phyloP scores from a whole-genome alignment of 2,888 invertebrate genomes.

The Drymonia ruficornis region DNA sequence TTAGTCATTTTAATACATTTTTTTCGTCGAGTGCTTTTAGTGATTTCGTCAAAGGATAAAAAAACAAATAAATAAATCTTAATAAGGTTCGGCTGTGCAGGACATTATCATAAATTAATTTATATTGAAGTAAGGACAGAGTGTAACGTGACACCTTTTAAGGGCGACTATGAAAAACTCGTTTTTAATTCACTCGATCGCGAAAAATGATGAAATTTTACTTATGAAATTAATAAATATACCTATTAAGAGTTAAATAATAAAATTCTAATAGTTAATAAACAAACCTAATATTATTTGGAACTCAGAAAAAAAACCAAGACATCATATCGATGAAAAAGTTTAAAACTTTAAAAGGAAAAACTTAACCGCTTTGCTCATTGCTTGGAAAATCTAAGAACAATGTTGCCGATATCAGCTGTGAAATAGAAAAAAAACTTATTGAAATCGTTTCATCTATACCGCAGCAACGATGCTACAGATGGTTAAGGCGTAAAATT shows the following conservation, averaged over 20 bases:
- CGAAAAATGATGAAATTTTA: conserved; percentile 3
- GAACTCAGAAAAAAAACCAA: too few relatives aligned
- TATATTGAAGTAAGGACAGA: conserved; percentile 25
- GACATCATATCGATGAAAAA: too few relatives aligned
- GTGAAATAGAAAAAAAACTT: neutral
- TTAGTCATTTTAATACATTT: neutral
- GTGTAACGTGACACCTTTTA: conserved; percentile 25
- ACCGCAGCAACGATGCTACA: too few relatives aligned
- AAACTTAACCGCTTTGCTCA: too few relatives aligned
- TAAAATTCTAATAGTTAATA: too few relatives aligned
- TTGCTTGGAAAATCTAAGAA: neutral
- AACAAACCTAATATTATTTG: too few relatives aligned
- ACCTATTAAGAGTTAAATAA: too few relatives aligned
- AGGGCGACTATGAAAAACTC: conserved; percentile 30
- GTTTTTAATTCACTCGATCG: conserved; percentile 25
- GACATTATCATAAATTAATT: conserved; percentile 21
- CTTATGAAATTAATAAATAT: neutral
- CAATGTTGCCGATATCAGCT: neutral
- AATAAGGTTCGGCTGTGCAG: conserved; percentile 15
- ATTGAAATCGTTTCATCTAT: too few relatives aligned
- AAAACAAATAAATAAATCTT: conserved; percentile 24
- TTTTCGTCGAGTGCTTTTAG: conserved; percentile 6
- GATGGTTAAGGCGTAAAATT: too few relatives aligned
- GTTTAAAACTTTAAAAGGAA: too few relatives aligned
- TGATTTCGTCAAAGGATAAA: conserved; percentile 5